phyloP scores from a whole-genome alignment of 2,888 invertebrate species.

The Omphaloscelis lunosa region DNA sequence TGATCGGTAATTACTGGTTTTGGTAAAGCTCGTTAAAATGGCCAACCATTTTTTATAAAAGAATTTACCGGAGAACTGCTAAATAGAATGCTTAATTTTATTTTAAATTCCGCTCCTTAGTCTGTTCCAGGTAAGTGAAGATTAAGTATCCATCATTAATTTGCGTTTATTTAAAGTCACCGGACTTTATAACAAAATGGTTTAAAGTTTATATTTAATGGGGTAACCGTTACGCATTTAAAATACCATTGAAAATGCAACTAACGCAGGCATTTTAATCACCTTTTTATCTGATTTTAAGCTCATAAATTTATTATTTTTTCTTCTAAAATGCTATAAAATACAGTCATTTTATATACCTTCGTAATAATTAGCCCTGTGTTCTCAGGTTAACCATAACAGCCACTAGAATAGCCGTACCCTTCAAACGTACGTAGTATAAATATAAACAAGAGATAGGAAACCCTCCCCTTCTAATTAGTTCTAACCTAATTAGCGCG shows the following conservation, averaged over 20 bases:
- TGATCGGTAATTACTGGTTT: slow-evolving; percentile 23
- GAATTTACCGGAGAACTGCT: neutral
- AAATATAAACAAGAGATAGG: slow-evolving; percentile 75
- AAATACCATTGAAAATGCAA: neutral
- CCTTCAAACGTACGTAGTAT: slow-evolving; percentile 64
- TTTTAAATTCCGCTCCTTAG: neutral
- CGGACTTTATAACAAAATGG: neutral
- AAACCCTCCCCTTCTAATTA: slow-evolving; percentile 81
- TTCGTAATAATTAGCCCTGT: slow-evolving; percentile 35
- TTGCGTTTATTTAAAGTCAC: neutral
- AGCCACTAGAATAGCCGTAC: slow-evolving; percentile 66
- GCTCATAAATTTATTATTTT: neutral
- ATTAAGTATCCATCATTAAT: neutral
- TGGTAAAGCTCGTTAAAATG: neutral
- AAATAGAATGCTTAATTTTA: neutral
- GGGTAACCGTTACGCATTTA: neutral
- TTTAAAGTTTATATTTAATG: neutral
- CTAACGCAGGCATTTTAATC: neutral
- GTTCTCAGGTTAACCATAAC: slow-evolving; percentile 45
- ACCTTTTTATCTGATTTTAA: neutral
- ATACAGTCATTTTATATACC: slow-evolving; percentile 10
- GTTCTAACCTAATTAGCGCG: slow-evolving; percentile 86
- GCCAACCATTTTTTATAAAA: neutral
- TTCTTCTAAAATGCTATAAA: neutral
- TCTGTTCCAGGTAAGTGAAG: neutral